Conservation (phyloP, 1,140 invertebrate genomes). For the Drosophila simulans region DNA sequence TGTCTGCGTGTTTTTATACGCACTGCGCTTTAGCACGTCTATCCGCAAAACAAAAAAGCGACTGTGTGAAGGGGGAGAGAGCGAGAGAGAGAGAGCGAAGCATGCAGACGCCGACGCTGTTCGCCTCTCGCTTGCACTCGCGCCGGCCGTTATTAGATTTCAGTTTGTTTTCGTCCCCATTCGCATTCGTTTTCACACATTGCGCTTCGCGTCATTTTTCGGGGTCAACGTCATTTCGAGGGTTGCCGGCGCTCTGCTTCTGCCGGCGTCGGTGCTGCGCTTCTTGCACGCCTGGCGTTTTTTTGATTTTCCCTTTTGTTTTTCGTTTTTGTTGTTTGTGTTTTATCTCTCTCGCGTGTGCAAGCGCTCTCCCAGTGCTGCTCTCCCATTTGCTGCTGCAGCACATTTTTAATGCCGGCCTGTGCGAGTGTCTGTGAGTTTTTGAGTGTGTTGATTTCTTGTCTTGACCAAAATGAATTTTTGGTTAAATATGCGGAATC, state of each 20-base stretch:
- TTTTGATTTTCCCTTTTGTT: slow-evolving; percentile 18
- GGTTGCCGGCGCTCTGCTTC: slow-evolving; percentile 56
- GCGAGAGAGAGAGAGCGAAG: slow-evolving; percentile 2
- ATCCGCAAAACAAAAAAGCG: slow-evolving; percentile 63
- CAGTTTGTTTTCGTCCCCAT: slow-evolving; percentile 80
- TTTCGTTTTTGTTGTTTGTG: slow-evolving; percentile 46
- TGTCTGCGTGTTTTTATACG: slow-evolving; percentile 77
- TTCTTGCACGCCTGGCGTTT: slow-evolving; percentile 54
- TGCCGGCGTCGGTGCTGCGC: slow-evolving; percentile 37
- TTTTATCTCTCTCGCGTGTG: slow-evolving; percentile 21
- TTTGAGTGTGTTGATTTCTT: slow-evolving; percentile 54
- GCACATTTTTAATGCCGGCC: slow-evolving; percentile 67
- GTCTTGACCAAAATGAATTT: slow-evolving; percentile 69
- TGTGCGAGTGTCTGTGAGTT: slow-evolving; percentile 12
- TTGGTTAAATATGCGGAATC: slow-evolving; percentile 43
- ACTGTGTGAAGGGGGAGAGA: background rate
- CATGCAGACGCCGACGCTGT: slow-evolving; percentile 44
- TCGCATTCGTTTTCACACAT: slow-evolving; percentile 79
- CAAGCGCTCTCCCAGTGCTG: slow-evolving; percentile 7
- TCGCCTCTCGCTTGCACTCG: slow-evolving; percentile 59
- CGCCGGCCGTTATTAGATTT: slow-evolving; percentile 72
- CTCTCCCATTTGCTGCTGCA: slow-evolving; percentile 44
- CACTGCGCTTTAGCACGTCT: slow-evolving; percentile 74
- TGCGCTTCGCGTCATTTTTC: slow-evolving; percentile 81
- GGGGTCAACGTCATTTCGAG: slow-evolving; percentile 82